Base-by-base conservation (phyloP, 2,113 vertebrate genomes). In the Myrmecophaga tridactyla region DNA sequence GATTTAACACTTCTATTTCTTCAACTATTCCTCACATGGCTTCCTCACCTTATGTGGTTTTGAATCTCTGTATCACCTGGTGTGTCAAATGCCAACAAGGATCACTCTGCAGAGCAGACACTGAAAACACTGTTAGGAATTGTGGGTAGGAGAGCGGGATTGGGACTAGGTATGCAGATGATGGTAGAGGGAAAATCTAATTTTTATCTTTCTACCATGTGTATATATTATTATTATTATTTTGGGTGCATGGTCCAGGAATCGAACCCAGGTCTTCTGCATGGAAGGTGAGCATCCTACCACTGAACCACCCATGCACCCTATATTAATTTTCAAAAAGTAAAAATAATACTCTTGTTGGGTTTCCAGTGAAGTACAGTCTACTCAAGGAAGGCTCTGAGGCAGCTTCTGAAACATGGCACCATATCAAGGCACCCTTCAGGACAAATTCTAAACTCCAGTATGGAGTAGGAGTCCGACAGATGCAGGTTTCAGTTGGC, bases 311-410 rank as follows among this genome's bases (percentile, higher is more conserved):
- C n/a, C n/a, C n/a, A n/a, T n/a, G n/a, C n/a, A n/a, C n/a, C n/a
- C n/a, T n/a, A n/a, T n/a, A n/a, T n/a, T n/a, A n/a, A n/a, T 70
- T 70, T 70, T 77, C 63, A 76, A 94, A 88, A 91, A 65, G n/a
- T 63, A 69, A 76, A 86, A 69, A 21, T 27, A 65, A 91, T 7
- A 53, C 15, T 43, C 21, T 43, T 41, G 36, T 72, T 43, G 21
- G 23, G 80, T 72, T 85, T 80, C 63, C 80, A 72, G 0, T 3
- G 29, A 48, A 76, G 43, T 8, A 15, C 0, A 10, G 3, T 36
- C 36, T 51, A 85, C 25, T 63, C 62, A 25, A 7, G 77, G 31
- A 85, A 72, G 39, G 41, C 14, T 39, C 11, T 15, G 23, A 20
- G 56, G 29, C 39, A n/a, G 25, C 23, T 58, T 56, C 72, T 39